Base-by-base conservation (phyloP, 2,888 invertebrate genomes). In the Capitulum mitella region DNA sequence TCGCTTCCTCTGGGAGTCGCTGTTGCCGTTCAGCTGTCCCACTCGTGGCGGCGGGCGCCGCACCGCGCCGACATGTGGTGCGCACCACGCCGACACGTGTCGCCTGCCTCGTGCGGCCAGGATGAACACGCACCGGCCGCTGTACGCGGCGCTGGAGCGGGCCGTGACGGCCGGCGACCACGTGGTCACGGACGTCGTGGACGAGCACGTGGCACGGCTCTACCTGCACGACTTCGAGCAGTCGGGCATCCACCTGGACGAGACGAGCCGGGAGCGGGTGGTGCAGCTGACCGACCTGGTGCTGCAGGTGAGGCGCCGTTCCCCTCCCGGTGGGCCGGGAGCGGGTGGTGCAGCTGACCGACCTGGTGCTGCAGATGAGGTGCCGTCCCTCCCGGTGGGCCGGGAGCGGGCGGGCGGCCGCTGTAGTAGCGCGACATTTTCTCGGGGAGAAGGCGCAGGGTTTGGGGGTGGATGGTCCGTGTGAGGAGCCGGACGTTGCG, bases 211-310 rank as follows among this genome's bases (percentile, higher is more conserved):
- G 0, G 92, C 93, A 0, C 89, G 92, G 83, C 87, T 99, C 76
- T 98, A 99, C 85, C 87, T 98, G 12, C 95, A 96, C 85, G 98
- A 99, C 86, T 99, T 99, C 86, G 97, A 99, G 85, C 97, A 97
- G 85, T 93, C 95, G 85, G 99, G 98, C 3, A 98, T 99, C 80
- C 98, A 99, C 85, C 87, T 99, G 80, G 90, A 91, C 16, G 92
- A 94, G 81, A 86, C 87, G 0, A 90, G 92, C 74, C 88, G 95
- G 40, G 86, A 88, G 79, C 85, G 88, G 83, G 97, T 98, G 77
- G 97, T 98, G 0, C 88, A 90, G 0, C 87, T 98, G 37, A 98
- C 97, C 84, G 93, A 97, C 84, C 88, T 89, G 78, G 95, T 97
- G 81, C 87, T 97, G 48, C 85, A 89, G 84, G 75, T 37, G 22